These are phyloP conservation scores for Erebia aethiops DNA, from an alignment of 2,888 invertebrate genomes.

Conservation along the genomic window DNA sequence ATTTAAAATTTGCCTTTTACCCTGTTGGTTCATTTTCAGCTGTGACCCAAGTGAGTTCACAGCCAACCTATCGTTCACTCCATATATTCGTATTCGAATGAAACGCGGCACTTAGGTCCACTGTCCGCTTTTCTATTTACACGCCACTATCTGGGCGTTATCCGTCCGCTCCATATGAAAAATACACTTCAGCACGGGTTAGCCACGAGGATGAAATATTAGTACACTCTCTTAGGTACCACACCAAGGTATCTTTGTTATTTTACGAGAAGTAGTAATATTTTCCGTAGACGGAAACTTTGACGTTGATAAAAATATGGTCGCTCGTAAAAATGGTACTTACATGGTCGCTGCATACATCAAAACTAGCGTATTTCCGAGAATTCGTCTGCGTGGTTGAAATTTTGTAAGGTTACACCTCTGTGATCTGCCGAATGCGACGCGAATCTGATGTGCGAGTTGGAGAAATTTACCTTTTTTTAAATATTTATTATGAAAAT, in stretches of 20 bases:
- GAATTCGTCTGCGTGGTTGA: no score
- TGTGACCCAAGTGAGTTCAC: no score
- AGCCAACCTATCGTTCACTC: slow-evolving; percentile 25
- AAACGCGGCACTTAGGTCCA: slow-evolving; percentile 23
- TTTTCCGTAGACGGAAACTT: slow-evolving; percentile 22
- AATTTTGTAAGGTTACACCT: no score
- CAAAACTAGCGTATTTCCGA: no score
- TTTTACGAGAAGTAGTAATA: slow-evolving; percentile 30
- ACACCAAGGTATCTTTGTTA: slow-evolving; percentile 49
- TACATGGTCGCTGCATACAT: background rate
- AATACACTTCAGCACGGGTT: slow-evolving; percentile 49
- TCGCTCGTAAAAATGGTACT: background rate
- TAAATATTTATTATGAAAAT: no score
- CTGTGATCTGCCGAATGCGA: no score
- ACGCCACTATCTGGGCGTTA: slow-evolving; percentile 40
- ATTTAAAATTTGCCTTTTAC: no score
- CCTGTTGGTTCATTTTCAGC: no score
- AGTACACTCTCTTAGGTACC: slow-evolving; percentile 44
- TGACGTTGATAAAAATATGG: slow-evolving; percentile 4
- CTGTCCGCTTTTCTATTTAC: slow-evolving; percentile 43
- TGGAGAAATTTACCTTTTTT: no score
- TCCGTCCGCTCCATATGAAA: slow-evolving; percentile 41
- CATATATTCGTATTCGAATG: slow-evolving; percentile 18
- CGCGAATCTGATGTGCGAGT: no score
- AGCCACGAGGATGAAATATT: slow-evolving; percentile 51